These are phyloP conservation scores for Chamaetylas fuelleborni DNA, from an alignment of 2,113 vertebrate species.

Conservation along the genomic window DNA sequence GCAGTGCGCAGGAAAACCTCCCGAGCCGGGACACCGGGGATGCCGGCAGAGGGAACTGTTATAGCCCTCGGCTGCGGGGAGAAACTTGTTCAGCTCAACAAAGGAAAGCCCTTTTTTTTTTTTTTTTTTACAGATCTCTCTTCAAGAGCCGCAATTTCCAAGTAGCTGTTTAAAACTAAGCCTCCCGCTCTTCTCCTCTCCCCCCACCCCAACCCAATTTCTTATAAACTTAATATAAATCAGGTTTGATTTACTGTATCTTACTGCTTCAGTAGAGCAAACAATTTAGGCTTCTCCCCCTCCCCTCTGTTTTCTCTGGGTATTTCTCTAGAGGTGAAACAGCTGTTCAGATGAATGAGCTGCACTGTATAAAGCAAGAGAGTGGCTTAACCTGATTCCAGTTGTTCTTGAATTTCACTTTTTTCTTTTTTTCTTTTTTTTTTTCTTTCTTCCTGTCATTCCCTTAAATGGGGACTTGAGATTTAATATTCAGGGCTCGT, in stretches of 20 bases:
- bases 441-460: neutral
- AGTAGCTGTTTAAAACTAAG: neutral
- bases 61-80: neutral
- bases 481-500: slow-evolving; percentile 47
- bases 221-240: neutral
- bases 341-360: slow-evolving; percentile 63
- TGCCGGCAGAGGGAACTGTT: slow-evolving; percentile 51
- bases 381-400: slow-evolving; percentile 50
- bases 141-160: neutral
- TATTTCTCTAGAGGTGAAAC: slow-evolving; percentile 61
- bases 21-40: neutral
- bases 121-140: neutral
- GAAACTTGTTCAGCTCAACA: slow-evolving; percentile 28
- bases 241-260: neutral
- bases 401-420: slow-evolving; percentile 45
- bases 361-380: neutral
- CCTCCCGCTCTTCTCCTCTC: neutral
- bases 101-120: slow-evolving; percentile 15
- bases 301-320: slow-evolving; percentile 39
- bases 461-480: neutral
- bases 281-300: slow-evolving; percentile 23
- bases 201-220: neutral
- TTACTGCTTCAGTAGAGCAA: slow-evolving; percentile 35
- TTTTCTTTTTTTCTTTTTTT: neutral
- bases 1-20: neutral